phyloP scores from a whole-genome alignment of 2,797 vertebrate genomes.

The Bradypodion pumilum region DNA sequence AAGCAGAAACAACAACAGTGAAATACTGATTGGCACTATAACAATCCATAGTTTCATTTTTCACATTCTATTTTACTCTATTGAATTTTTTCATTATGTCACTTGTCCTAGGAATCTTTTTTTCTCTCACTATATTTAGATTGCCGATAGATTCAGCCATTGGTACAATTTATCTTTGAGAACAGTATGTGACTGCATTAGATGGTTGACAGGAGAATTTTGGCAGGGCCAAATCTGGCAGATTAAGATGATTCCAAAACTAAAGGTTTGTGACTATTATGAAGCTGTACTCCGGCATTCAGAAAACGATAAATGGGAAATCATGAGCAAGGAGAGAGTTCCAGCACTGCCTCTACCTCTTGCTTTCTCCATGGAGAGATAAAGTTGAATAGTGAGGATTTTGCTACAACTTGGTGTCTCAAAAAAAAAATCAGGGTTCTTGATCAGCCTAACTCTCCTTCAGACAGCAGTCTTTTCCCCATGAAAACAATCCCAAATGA shows the following conservation, averaged over 20 bases:
- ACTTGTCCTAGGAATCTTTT: neutral
- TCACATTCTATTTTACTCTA: conserved; percentile 15
- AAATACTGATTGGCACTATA: neutral
- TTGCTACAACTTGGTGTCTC: too few relatives aligned
- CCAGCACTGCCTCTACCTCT: too few relatives aligned
- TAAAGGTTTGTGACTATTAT: neutral
- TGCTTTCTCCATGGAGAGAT: too few relatives aligned
- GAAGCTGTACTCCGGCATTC: neutral
- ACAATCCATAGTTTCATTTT: conserved; percentile 5
- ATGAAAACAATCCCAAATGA: neutral
- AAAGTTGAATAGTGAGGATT: too few relatives aligned
- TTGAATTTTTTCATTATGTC: conserved; percentile 18
- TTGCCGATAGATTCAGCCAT: neutral
- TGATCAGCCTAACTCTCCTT: too few relatives aligned
- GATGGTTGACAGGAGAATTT: conserved; percentile 1
- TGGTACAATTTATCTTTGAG: neutral
- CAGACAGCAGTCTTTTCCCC: too few relatives aligned
- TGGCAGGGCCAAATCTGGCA: neutral
- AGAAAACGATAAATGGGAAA: too few relatives aligned
- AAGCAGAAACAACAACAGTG: neutral
- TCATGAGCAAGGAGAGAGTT: too few relatives aligned
- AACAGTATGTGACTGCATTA: neutral
- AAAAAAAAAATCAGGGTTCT: too few relatives aligned
- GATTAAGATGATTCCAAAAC: neutral
- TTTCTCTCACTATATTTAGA: neutral